Evolutionary conservation across 2,797 vertebrate species (phyloP).

Genomic region (Artibeus lituratus): DNA sequence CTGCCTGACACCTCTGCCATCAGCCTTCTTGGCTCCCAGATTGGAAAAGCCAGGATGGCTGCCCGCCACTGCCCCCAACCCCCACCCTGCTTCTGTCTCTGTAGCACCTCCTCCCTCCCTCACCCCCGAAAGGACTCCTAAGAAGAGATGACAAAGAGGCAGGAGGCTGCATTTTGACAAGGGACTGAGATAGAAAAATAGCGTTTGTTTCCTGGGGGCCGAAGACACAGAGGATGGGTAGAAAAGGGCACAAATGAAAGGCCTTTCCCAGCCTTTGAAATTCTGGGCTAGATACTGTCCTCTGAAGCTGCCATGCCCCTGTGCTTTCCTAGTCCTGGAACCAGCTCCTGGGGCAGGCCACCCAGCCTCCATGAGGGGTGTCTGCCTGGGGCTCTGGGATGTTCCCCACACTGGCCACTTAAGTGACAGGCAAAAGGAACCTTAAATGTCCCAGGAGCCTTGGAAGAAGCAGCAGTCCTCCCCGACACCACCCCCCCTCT

Average conservation of each 20-base stretch:
- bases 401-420: not conserved
- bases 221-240: not conserved
- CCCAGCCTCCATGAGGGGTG: not conserved
- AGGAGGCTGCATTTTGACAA: not conserved
- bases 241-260: not conserved
- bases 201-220: not conserved
- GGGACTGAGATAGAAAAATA: not conserved
- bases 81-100: not conserved
- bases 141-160: not conserved
- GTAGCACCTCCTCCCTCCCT: not conserved
- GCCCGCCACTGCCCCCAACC: fast-evolving
- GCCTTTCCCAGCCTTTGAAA: not conserved
- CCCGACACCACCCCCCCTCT: too few relatives aligned
- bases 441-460: not conserved
- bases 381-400: not conserved
- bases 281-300: not conserved
- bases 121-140: not conserved
- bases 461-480: not conserved
- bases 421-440: not conserved
- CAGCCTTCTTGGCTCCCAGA: not conserved
- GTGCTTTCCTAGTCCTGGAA: not conserved
- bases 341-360: not conserved
- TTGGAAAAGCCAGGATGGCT: not conserved
- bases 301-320: fast-evolving
- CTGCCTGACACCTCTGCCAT: not conserved